These are phyloP conservation scores for Salvator merianae DNA, from an alignment of 2,113 vertebrate genomes.

Conservation along the genomic window DNA sequence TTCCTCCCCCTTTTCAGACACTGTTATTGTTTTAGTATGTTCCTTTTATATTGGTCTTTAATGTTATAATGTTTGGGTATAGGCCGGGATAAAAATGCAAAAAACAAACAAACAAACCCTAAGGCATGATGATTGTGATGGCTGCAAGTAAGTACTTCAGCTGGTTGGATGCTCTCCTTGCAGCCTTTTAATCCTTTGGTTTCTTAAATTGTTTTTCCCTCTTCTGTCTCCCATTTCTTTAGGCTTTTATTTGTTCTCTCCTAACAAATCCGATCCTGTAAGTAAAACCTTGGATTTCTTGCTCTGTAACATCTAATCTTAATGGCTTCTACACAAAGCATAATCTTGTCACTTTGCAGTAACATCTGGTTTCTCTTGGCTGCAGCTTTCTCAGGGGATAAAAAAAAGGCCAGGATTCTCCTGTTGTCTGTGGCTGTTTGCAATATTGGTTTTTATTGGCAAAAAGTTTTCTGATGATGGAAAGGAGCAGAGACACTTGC, in stretches of 20 bases:
- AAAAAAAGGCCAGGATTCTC: background rate
- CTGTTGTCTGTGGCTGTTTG: background rate
- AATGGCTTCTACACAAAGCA: background rate
- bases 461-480: background rate
- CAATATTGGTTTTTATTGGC: background rate
- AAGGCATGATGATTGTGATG: too few relatives aligned
- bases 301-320: background rate
- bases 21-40: too few relatives aligned
- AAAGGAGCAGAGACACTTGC: background rate
- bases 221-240: conserved; percentile 15
- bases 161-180: background rate
- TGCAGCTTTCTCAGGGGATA: background rate
- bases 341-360: background rate
- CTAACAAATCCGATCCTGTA: conserved; percentile 90
- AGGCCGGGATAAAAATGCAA: too few relatives aligned
- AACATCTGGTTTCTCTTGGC: background rate
- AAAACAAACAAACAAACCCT: too few relatives aligned
- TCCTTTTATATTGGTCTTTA: too few relatives aligned
- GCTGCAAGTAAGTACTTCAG: too few relatives aligned
- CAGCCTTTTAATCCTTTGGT: background rate
- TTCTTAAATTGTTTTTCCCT: background rate
- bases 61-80: too few relatives aligned
- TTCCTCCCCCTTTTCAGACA: too few relatives aligned
- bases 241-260: conserved; percentile 97
- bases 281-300: conserved; percentile 55